Evolutionary conservation across 2,797 vertebrate species (phyloP).

Genomic region (Simalia tracyae): DNA sequence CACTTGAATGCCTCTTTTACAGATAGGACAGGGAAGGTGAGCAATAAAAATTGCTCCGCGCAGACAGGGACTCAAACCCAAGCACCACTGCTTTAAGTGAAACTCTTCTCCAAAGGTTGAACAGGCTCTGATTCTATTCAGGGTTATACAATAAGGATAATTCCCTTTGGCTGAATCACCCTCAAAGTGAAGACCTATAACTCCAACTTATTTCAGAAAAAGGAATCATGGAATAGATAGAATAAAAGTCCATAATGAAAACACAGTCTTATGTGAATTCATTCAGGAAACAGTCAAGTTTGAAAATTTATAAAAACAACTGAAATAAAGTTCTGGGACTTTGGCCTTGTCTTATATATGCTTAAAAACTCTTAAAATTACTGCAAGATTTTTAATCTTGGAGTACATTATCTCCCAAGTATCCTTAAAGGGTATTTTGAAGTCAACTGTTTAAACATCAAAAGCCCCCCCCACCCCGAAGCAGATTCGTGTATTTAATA

Average conservation of each 20-base stretch:
- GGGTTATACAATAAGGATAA: not conserved
- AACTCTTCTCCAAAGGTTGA: not conserved
- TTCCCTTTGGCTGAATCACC: not conserved
- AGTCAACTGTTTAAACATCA: slow-evolving; percentile 60
- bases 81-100: no score
- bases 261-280: not conserved
- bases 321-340: slow-evolving; percentile 25
- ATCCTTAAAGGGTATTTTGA: slow-evolving; percentile 34
- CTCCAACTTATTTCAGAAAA: not conserved
- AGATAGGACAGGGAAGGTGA: slow-evolving; percentile 62
- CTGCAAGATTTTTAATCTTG: slow-evolving; percentile 40
- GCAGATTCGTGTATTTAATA: slow-evolving; percentile 47
- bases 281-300: not conserved
- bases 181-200: not conserved
- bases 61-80: not conserved
- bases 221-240: not conserved
- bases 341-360: not conserved
- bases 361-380: not conserved
- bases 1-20: not conserved
- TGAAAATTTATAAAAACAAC: not conserved
- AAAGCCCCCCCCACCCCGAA: slow-evolving; percentile 18
- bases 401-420: slow-evolving; percentile 32
- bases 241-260: not conserved
- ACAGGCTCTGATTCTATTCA: not conserved
- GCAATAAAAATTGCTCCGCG: fast-evolving